Conservation (phyloP, 2,113 vertebrate genomes). For the Litocranius walleri region DNA sequence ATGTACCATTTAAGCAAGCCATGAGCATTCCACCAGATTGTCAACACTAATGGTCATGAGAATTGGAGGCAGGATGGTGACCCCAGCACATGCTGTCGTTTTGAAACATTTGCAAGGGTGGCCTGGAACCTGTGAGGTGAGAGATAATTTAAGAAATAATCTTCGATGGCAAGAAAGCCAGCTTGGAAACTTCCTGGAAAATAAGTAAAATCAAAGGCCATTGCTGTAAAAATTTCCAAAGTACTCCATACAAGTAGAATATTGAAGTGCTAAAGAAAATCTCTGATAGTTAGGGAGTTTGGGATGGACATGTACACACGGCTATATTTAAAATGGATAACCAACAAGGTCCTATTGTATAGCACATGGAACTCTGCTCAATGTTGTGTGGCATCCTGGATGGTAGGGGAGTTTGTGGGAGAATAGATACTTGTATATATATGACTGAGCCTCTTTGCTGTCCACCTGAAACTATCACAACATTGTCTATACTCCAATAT, state of each 20-base stretch:
- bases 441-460: background rate
- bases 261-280: background rate
- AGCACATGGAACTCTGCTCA: background rate
- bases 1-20: constrained; percentile 46
- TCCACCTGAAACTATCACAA: background rate
- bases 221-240: constrained; percentile 7
- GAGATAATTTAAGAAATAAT: background rate
- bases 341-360: background rate
- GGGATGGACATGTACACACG: background rate
- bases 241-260: background rate
- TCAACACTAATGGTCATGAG: background rate
- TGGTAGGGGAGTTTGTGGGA: background rate
- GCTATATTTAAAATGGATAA: background rate
- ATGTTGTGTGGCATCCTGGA: background rate
- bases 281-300: background rate
- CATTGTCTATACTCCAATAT: background rate
- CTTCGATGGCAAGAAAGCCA: background rate
- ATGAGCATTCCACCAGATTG: background rate
- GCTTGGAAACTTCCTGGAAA: constrained; percentile 21
- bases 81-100: background rate
- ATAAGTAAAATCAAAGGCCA: constrained; percentile 31
- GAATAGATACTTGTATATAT: background rate
- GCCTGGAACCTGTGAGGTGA: background rate
- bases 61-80: background rate
- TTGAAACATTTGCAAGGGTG: background rate